Evolutionary conservation across 2,113 vertebrate species (phyloP).

Genomic region (Sphaerodactylus townsendi): DNA sequence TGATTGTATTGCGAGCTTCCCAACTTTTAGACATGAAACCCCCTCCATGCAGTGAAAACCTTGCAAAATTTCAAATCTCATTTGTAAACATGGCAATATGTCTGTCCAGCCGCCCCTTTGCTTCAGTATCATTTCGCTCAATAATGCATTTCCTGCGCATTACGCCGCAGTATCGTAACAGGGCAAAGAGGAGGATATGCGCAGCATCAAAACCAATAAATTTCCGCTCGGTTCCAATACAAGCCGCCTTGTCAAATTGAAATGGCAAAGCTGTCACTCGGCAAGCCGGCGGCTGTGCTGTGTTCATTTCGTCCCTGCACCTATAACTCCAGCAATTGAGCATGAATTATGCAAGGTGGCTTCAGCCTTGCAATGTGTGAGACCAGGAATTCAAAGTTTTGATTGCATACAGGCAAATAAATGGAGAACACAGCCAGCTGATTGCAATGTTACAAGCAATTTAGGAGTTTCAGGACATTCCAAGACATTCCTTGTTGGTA

Average conservation of each 20-base stretch:
- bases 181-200: background rate
- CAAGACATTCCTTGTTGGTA: background rate
- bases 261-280: background rate
- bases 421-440: background rate
- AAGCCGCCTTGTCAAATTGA: conserved; percentile 24
- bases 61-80: background rate
- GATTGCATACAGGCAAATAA: conserved; percentile 1
- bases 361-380: conserved; percentile 5
- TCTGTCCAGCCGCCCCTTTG: background rate
- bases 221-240: conserved; percentile 19
- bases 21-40: too few species aligned
- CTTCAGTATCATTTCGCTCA: background rate
- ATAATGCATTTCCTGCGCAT: fast-evolving
- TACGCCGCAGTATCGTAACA: fast-evolving
- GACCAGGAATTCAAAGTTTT: fast-evolving
- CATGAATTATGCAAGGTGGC: background rate
- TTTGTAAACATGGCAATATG: background rate
- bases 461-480: background rate
- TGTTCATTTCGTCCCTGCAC: conserved; percentile 9
- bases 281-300: background rate
- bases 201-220: background rate
- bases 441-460: background rate
- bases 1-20: background rate
- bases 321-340: conserved; percentile 27
- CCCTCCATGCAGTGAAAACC: background rate